These are phyloP conservation scores for Eulemur coronatus DNA, from an alignment of 2,797 vertebrate species.

Conservation along the genomic window DNA sequence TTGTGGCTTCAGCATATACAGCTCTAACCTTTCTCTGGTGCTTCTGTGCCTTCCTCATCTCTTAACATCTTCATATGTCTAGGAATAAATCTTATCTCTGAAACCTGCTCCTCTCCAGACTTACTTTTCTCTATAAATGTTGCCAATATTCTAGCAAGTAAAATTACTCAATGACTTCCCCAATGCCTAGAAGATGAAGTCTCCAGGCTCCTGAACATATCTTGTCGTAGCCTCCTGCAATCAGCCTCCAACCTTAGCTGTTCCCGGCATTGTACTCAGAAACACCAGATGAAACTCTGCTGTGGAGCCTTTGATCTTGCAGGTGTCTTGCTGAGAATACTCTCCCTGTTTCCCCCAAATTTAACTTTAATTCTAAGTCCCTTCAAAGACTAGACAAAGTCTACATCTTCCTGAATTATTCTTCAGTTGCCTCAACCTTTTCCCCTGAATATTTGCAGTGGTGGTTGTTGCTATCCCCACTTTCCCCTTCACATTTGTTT, in stretches of 20 bases:
- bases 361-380: background rate
- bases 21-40: background rate
- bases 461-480: background rate
- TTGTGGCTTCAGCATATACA: background rate
- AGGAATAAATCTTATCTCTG: background rate
- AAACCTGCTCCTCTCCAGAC: background rate
- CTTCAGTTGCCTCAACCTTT: background rate
- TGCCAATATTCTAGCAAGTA: background rate
- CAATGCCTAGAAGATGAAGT: background rate
- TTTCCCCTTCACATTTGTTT: background rate
- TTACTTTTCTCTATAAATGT: background rate
- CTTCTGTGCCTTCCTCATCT: background rate
- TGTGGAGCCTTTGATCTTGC: background rate
- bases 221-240: background rate
- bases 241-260: no score
- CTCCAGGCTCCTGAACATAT: background rate
- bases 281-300: background rate
- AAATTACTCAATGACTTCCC: background rate
- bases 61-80: background rate
- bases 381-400: background rate
- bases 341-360: no score
- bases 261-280: accelerated
- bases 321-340: background rate
- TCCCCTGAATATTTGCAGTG: background rate
- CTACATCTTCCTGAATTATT: background rate